Evolutionary conservation across 2,113 vertebrate species (phyloP).

Genomic region (Pipa parva): DNA sequence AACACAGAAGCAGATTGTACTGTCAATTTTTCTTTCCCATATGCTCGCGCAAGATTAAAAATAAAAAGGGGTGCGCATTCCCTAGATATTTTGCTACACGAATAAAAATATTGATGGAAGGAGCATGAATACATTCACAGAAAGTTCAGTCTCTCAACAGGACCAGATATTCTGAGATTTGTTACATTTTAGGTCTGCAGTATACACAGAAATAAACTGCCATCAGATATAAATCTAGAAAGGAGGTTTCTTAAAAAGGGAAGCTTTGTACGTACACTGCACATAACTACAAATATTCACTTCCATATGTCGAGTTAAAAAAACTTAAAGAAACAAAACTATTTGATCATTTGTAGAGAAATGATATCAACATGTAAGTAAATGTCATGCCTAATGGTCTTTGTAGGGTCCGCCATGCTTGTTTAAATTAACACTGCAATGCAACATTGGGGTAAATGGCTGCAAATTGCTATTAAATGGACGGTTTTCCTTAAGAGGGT

Average conservation of each 20-base stretch:
- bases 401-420: too few relatives aligned
- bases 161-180: conserved; percentile 12
- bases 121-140: conserved; percentile 22
- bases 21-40: conserved; percentile 19
- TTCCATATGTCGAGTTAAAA: too few relatives aligned
- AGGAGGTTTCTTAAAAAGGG: not conserved
- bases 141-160: conserved; percentile 15
- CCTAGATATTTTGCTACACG: conserved; percentile 24
- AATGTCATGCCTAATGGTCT: too few relatives aligned
- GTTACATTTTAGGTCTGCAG: not conserved
- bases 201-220: conserved; percentile 19
- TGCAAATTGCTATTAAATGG: too few relatives aligned
- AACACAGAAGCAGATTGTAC: conserved; percentile 37
- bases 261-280: too few relatives aligned
- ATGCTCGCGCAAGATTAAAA: conserved; percentile 11
- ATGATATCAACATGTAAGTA: too few relatives aligned
- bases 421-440: too few relatives aligned
- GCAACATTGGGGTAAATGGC: too few relatives aligned
- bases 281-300: too few relatives aligned
- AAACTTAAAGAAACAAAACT: too few relatives aligned
- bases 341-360: too few relatives aligned
- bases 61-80: conserved; percentile 13
- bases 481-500: too few relatives aligned
- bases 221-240: conserved; percentile 10
- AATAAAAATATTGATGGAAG: conserved; percentile 29